These are phyloP conservation scores for Scaptomyza montana DNA, from an alignment of 1,140 invertebrate genomes.

Conservation along the genomic window DNA sequence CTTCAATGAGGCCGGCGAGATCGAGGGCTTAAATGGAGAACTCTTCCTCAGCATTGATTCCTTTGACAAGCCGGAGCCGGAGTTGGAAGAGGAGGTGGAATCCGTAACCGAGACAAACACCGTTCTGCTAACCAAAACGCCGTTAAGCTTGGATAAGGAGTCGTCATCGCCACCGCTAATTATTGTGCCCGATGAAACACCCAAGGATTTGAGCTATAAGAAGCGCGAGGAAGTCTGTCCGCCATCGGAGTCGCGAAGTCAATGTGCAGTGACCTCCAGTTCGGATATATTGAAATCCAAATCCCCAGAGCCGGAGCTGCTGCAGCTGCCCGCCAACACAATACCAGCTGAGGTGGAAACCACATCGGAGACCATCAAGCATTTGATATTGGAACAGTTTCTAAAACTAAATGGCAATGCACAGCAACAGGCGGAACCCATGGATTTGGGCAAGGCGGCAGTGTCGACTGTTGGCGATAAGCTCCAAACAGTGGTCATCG, in stretches of 20 bases:
- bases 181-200: conserved; percentile 84
- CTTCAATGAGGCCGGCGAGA: conserved; percentile 83
- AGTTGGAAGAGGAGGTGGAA: conserved; percentile 14
- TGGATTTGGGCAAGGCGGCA: conserved; percentile 85
- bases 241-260: conserved; percentile 77
- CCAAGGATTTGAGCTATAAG: conserved; percentile 86
- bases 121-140: conserved; percentile 9
- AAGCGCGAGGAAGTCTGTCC: conserved; percentile 83
- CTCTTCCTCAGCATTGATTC: conserved; percentile 72
- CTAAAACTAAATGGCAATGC: conserved; percentile 71
- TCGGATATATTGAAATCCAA: conserved; percentile 69
- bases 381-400: conserved; percentile 79
- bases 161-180: neutral
- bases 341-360: conserved; percentile 73
- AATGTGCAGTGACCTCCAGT: conserved; percentile 79
- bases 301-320: conserved; percentile 53
- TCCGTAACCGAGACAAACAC: neutral
- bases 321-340: conserved; percentile 64
- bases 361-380: conserved; percentile 79
- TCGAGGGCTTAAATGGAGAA: conserved; percentile 79
- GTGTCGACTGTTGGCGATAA: conserved; percentile 77
- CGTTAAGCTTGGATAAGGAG: conserved; percentile 36
- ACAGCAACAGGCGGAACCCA: conserved; percentile 86
- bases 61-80: conserved; percentile 71
- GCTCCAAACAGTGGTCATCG: conserved; percentile 75